These are phyloP conservation scores for Menura novaehollandiae DNA, from an alignment of 2,113 vertebrate species.

Conservation along the genomic window DNA sequence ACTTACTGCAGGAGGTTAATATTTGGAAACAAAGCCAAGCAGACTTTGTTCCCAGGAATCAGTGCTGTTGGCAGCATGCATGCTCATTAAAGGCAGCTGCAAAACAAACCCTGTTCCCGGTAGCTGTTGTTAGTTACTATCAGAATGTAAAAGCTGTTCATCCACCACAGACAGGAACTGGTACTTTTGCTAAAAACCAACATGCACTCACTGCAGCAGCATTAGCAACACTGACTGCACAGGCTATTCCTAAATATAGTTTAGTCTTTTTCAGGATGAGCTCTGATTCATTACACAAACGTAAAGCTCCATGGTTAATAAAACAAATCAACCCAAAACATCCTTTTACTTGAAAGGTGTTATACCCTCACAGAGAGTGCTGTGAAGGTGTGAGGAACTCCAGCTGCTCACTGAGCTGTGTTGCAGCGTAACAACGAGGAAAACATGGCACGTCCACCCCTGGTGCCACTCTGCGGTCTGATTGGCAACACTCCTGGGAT, in stretches of 20 bases:
- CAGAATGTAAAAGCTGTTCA: background rate
- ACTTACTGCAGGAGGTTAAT: conserved; percentile 5
- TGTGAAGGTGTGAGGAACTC: background rate
- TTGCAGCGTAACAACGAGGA: fast-evolving
- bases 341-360: background rate
- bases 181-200: background rate
- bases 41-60: conserved; percentile 1
- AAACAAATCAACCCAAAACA: background rate
- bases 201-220: background rate
- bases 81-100: conserved; percentile 9
- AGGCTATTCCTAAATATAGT: background rate
- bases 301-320: background rate
- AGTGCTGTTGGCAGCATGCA: background rate
- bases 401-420: no score
- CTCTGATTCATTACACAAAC: background rate
- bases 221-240: background rate
- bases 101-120: background rate
- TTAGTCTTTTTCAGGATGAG: background rate
- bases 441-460: background rate
- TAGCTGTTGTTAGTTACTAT: background rate
- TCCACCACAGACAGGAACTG: background rate
- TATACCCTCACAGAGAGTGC: background rate
- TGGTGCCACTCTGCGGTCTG: background rate
- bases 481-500: background rate
- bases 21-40: background rate